Evolutionary conservation across 2,113 vertebrate genomes (phyloP), one percentile per base, ranked within the genome.

Genomic region (Tupaia chinensis): DNA sequence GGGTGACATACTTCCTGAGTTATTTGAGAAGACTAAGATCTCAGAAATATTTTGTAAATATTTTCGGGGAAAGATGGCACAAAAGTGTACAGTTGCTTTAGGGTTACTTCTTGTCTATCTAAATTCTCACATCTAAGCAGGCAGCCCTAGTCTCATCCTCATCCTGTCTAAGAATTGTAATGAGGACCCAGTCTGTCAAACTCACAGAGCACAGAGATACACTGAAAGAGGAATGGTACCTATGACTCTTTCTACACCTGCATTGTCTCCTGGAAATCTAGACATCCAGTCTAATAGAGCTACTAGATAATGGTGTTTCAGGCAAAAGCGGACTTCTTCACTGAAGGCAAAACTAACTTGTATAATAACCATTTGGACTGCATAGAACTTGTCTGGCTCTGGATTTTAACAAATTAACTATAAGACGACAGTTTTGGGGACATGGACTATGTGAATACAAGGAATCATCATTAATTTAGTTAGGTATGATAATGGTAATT

Each of bases 311-410:
- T 3, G 34, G 44, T 23, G 56, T 68, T 80, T 74, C 60, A 19
- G 3, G 10, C 76, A n/a, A 95, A 87, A 70, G 16, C 22, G n/a
- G 20, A 56, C 66, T 79, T 93, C 53, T 88, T 97, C 79, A 83
- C 87, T 65, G n/a, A 86, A 87, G 66, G 16, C 5, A n/a, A 91
- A 86, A 83, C 63, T 61, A 65, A n/a, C 56, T 91, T 66, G 17
- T 34, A 25, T 60, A 69, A 61, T 87, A 84, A 73, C 1, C 25
- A 86, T 78, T 82, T 58, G 22, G 5, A 87, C 32, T 56, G 12
- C 66, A 32, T 61, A 23, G 60, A 81, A 82, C 66, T 86, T 69
- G 19, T 66, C 29, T 86, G 83, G 23, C 53, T 29, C 29, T 86
- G 34, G 54, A 93, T 91, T 82, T 60, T 22, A 84, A 54, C 25